phyloP scores from a whole-genome alignment of 2,888 invertebrate species.

The Pseudolycoriella hygida region DNA sequence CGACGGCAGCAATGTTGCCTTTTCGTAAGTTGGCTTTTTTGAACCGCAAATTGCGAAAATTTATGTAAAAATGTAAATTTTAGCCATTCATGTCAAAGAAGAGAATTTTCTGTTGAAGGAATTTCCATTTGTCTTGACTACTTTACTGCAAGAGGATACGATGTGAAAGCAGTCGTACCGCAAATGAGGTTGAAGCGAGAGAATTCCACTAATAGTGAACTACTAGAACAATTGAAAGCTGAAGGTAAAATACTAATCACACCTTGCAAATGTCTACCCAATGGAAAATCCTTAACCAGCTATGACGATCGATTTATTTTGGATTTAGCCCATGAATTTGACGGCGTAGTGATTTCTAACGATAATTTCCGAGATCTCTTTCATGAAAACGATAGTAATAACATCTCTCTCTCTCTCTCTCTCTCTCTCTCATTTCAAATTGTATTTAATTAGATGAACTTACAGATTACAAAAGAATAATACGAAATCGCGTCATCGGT shows the following conservation, averaged over 20 bases:
- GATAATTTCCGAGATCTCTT: slow-evolving; percentile 38
- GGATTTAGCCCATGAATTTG: slow-evolving; percentile 49
- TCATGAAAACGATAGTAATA: background rate
- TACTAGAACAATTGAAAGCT: slow-evolving; percentile 43
- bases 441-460: too few relatives aligned
- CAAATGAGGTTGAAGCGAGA: slow-evolving; percentile 35
- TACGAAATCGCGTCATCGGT: slow-evolving; percentile 48
- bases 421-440: too few relatives aligned
- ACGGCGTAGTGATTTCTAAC: slow-evolving; percentile 53
- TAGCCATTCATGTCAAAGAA: slow-evolving; percentile 19
- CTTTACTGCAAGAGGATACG: slow-evolving; percentile 52
- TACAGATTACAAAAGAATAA: too few relatives aligned
- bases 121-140: slow-evolving; percentile 59
- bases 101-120: slow-evolving; percentile 52
- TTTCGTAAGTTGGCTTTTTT: too few relatives aligned
- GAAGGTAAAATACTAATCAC: slow-evolving; percentile 49
- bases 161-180: slow-evolving; percentile 63
- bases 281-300: slow-evolving; percentile 33
- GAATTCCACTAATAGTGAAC: slow-evolving; percentile 32
- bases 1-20: slow-evolving; percentile 74
- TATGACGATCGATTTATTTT: slow-evolving; percentile 68
- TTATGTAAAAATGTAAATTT: too few relatives aligned
- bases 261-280: slow-evolving; percentile 47
- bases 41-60: too few relatives aligned
- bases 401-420: too few relatives aligned